phyloP scores from a whole-genome alignment of 2,888 invertebrate genomes.

The Eupeodes latifasciatus region DNA sequence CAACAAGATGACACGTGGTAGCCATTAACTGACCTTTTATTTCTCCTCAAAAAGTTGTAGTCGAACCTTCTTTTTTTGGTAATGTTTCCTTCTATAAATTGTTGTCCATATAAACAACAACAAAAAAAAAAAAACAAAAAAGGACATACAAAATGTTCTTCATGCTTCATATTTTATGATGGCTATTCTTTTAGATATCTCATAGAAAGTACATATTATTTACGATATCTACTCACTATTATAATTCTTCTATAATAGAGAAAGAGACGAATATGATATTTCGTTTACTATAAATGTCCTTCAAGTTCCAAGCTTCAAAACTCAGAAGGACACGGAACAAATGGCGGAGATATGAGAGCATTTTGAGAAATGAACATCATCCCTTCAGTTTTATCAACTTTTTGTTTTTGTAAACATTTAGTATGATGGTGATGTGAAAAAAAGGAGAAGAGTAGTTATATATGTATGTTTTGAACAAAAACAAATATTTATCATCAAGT shows the following conservation, averaged over 20 bases:
- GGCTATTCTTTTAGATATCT: background rate
- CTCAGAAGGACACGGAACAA: background rate
- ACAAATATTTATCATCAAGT: slow-evolving; percentile 21
- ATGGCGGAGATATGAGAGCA: background rate
- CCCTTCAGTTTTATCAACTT: background rate
- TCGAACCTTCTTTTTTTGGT: background rate
- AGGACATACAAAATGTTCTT: background rate
- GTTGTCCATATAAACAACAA: background rate
- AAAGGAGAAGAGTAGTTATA: background rate
- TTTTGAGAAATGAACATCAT: slow-evolving; percentile 10
- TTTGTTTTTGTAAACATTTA: background rate
- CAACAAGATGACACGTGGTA: background rate
- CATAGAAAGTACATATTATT: background rate
- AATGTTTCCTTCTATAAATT: background rate
- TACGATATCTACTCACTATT: background rate
- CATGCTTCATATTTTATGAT: slow-evolving; percentile 4
- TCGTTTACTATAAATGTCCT: background rate
- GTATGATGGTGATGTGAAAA: no score
- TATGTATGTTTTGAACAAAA: background rate
- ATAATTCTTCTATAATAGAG: no score
- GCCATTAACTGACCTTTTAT: slow-evolving; percentile 15
- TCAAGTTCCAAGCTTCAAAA: background rate
- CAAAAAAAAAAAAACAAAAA: background rate
- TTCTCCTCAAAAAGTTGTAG: background rate
- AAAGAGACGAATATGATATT: background rate